Evolutionary conservation across 2,888 invertebrate species (phyloP).

Genomic region (Chrysolina haemoptera): DNA sequence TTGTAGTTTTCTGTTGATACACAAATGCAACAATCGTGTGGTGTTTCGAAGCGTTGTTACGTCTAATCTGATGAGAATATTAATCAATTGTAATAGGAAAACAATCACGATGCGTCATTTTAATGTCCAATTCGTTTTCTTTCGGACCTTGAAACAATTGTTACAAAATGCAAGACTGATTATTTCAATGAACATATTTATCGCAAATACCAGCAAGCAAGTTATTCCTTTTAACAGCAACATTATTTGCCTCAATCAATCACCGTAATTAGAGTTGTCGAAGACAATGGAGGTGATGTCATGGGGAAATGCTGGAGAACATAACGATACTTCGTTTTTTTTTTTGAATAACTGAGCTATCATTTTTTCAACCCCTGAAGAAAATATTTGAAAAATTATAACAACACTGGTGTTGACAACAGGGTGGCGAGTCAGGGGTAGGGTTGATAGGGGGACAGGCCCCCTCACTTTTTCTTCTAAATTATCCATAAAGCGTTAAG

Average conservation of each 20-base stretch:
- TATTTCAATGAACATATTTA: slow-evolving; percentile 2
- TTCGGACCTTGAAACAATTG: slow-evolving; percentile 25
- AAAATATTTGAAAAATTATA: too few relatives aligned
- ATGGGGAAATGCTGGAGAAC: not conserved
- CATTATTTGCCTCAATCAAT: not conserved
- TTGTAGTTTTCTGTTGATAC: not conserved
- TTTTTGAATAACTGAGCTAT: not conserved
- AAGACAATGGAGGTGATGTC: not conserved
- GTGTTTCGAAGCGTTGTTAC: not conserved
- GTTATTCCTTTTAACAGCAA: not conserved
- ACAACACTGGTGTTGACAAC: too few relatives aligned
- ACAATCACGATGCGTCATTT: slow-evolving; percentile 20
- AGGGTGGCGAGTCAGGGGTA: too few relatives aligned
- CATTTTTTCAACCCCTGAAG: too few relatives aligned
- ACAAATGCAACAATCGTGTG: not conserved
- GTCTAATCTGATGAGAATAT: slow-evolving; percentile 29
- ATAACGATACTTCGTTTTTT: not conserved
- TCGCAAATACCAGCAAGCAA: not conserved
- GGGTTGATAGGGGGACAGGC: too few relatives aligned
- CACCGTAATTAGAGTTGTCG: not conserved
- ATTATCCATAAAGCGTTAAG: too few relatives aligned
- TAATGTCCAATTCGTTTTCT: slow-evolving; percentile 18
- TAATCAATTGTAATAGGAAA: slow-evolving; percentile 23
- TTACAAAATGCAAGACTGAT: not conserved
- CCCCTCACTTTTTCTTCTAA: too few relatives aligned